These are phyloP conservation scores for Drosophila eohydei DNA, from an alignment of 2,888 invertebrate genomes.

Conservation along the genomic window DNA sequence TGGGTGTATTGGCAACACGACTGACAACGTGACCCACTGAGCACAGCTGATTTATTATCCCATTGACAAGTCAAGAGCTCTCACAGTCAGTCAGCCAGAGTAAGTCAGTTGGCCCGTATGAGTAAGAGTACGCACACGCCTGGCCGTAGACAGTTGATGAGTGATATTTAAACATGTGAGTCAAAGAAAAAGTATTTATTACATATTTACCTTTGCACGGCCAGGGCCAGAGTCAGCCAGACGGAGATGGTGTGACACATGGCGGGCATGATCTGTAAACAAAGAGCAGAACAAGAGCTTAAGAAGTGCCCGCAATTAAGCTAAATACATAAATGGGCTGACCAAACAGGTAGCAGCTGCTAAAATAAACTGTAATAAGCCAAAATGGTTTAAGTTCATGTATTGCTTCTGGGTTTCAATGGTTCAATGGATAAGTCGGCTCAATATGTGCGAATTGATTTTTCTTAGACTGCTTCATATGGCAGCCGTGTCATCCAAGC, in stretches of 20 bases:
- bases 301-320: not conserved
- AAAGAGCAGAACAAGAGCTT: slow-evolving; percentile 5
- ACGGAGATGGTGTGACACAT: slow-evolving; percentile 97
- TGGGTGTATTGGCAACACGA: slow-evolving; percentile 39
- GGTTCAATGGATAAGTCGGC: too few relatives aligned
- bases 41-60: slow-evolving; percentile 61
- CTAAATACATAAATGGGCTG: not conserved
- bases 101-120: slow-evolving; percentile 8
- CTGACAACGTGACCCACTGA: slow-evolving; percentile 25
- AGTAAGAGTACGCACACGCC: not conserved
- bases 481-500: too few relatives aligned
- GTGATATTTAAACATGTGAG: slow-evolving; percentile 8
- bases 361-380: not conserved
- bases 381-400: not conserved
- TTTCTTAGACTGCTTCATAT: not conserved
- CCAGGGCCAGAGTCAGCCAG: slow-evolving; percentile 95
- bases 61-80: slow-evolving; percentile 68
- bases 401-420: too few relatives aligned
- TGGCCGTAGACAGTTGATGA: slow-evolving; percentile 1
- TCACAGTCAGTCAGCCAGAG: slow-evolving; percentile 5
- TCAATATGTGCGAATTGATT: not conserved
- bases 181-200: slow-evolving; percentile 32
- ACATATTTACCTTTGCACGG: slow-evolving; percentile 90
- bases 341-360: not conserved
- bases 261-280: slow-evolving; percentile 88